Conservation (phyloP, 1,140 invertebrate species). For the Drosophila truncata region DNA sequence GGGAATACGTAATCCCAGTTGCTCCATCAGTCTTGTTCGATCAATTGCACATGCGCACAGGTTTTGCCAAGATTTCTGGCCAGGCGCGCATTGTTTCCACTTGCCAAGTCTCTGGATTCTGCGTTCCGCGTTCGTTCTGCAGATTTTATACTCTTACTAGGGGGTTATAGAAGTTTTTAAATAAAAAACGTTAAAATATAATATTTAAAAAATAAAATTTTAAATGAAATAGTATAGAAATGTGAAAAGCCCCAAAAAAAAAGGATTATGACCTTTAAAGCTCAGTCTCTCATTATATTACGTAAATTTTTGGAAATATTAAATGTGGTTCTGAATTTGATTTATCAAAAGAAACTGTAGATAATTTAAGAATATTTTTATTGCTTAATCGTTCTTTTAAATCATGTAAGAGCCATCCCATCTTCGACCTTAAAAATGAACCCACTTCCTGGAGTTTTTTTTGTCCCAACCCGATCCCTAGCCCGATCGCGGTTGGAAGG, state of each 20-base stretch:
- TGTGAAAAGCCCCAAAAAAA: rapidly evolving
- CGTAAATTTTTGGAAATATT: too few relatives aligned
- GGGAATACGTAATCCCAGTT: constrained; percentile 79
- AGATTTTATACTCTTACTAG: constrained; percentile 4
- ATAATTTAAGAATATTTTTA: too few relatives aligned
- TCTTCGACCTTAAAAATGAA: not conserved
- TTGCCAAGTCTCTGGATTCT: constrained; percentile 32
- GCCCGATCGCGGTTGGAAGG: constrained; percentile 57
- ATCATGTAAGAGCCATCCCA: too few relatives aligned
- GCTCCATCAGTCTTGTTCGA: constrained; percentile 85
- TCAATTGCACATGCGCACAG: constrained; percentile 83
- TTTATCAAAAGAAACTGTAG: too few relatives aligned
- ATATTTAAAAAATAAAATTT: too few relatives aligned
- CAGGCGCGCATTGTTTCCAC: constrained; percentile 62
- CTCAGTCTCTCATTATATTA: too few relatives aligned
- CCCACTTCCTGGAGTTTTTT: constrained; percentile 21
- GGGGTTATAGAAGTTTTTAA: not conserved
- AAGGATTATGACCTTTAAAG: too few relatives aligned
- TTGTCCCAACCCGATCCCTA: constrained; percentile 11
- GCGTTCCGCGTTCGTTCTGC: constrained; percentile 4
- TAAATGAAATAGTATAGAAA: too few relatives aligned
- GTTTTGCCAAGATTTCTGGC: constrained; percentile 54
- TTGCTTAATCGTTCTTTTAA: too few relatives aligned
- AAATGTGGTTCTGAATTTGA: too few relatives aligned
- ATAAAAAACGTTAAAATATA: rapidly evolving